phyloP scores from a whole-genome alignment of 2,113 vertebrate genomes.

The Gymnobelideus leadbeateri region DNA sequence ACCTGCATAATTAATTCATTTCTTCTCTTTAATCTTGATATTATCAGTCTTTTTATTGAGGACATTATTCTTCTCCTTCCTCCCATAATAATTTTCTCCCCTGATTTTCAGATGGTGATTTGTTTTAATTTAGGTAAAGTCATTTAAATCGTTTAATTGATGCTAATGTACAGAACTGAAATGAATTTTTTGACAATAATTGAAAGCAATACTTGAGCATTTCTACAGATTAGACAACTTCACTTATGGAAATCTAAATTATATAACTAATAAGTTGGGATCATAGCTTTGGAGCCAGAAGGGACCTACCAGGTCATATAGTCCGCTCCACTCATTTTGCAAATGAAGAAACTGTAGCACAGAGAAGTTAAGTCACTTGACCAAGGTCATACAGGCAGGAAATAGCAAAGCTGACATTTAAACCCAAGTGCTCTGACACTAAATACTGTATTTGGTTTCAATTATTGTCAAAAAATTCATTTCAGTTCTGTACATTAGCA shows the following conservation, averaged over 20 bases:
- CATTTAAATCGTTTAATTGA: background rate
- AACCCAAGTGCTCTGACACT: too few species aligned
- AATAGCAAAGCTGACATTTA: too few species aligned
- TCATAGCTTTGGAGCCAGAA: background rate
- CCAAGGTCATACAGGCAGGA: too few species aligned
- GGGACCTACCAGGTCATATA: background rate
- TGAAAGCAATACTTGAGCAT: background rate
- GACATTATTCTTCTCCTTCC: background rate
- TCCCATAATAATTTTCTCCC: background rate
- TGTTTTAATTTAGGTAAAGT: background rate
- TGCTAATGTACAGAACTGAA: background rate
- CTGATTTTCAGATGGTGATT: background rate
- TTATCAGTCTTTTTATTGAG: background rate
- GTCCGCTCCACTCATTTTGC: too few species aligned
- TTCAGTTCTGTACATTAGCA: background rate
- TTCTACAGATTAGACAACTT: background rate
- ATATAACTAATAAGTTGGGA: background rate
- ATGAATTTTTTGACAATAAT: background rate
- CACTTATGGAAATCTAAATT: background rate
- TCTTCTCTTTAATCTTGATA: constrained; percentile 9
- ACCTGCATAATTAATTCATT: background rate
- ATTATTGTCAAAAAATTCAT: background rate
- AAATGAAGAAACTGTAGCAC: too few species aligned
- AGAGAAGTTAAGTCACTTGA: too few species aligned
- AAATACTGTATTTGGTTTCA: background rate